Base-by-base conservation (phyloP, 2,113 vertebrate species). In the Monopterus albus region DNA sequence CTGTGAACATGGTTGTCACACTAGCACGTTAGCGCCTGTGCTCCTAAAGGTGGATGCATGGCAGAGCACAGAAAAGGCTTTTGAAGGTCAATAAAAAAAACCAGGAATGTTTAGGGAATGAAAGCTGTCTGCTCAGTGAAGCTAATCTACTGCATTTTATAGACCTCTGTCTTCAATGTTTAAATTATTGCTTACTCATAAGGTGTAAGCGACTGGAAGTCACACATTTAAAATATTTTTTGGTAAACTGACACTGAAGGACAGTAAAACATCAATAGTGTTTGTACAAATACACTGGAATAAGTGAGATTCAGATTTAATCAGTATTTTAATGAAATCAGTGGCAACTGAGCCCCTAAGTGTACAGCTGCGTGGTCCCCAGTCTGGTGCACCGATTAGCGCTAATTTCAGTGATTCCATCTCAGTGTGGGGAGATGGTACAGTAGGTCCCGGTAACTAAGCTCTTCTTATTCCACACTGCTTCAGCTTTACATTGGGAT, bases 281-380 rank as follows among this genome's bases (percentile, higher is more conserved):
- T 50, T 74, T 39, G 5, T 5, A 46, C 7, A 60, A 31, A 21
- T 39, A 39, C 9, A 31, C 15, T 2, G 15, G 36, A 8, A 26
- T 38, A 39, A 50, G 53, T 23, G 2, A 11, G n/a, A n/a, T n/a
- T n/a, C 23, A 79, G 74, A 83, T 78, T 73, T 49, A 81, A 78
- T 82, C 63, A 56, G 20, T 43, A 21, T 56, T 69, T 70, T 59
- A 84, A 75, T 79, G 66, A 17, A 74, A 69, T 87, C 68, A 77
- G 56, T n/a, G 13, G 21, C 17, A 28, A 28, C 18, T n/a, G n/a
- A 28, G 47, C 29, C 29, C 8, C 25, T 33, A 12, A 55, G 40
- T 56, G 39, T 68, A n/a, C 75, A 69, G 72, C 72, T 81, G 62
- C 5, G 3, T 11, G 11, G 18, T 12, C 35, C 29, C 10, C 15